Conservation (phyloP, 2,113 vertebrate genomes). For the Opisthocomus hoazin region DNA sequence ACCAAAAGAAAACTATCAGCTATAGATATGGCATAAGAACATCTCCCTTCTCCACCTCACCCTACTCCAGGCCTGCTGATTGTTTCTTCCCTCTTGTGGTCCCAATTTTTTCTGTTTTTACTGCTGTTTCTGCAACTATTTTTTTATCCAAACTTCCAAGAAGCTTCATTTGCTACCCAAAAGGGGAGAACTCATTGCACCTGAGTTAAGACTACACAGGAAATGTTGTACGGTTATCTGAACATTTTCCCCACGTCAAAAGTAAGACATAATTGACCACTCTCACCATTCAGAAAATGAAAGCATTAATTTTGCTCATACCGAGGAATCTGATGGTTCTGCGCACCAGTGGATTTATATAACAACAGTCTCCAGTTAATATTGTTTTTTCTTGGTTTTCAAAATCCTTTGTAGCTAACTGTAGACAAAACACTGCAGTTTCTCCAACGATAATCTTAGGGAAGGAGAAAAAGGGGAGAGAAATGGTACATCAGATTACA, state of each 20-base stretch:
- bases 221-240: background rate
- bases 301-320: slow-evolving; percentile 70
- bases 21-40: background rate
- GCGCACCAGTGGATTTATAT: slow-evolving; percentile 94
- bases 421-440: slow-evolving; percentile 94
- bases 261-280: background rate
- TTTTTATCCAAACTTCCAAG: background rate
- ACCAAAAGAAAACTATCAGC: background rate
- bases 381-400: slow-evolving; percentile 95
- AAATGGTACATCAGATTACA: slow-evolving; percentile 55
- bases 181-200: background rate
- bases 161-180: background rate
- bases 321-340: slow-evolving; percentile 95
- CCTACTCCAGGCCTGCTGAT: background rate
- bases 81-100: background rate
- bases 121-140: background rate
- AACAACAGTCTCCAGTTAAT: slow-evolving; percentile 96
- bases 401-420: slow-evolving; percentile 94
- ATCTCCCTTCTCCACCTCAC: background rate
- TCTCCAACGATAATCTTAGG: slow-evolving; percentile 91
- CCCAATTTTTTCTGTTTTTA: background rate
- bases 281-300: slow-evolving; percentile 17
- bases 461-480: slow-evolving; percentile 47
- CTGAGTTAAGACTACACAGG: background rate
- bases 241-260: background rate